A percentile compares a stretch with the other conserved stretches of the same genome.
Evolutionary conservation across 2,797 vertebrate genomes (phyloP).

Genomic region (Karalla daura): DNA sequence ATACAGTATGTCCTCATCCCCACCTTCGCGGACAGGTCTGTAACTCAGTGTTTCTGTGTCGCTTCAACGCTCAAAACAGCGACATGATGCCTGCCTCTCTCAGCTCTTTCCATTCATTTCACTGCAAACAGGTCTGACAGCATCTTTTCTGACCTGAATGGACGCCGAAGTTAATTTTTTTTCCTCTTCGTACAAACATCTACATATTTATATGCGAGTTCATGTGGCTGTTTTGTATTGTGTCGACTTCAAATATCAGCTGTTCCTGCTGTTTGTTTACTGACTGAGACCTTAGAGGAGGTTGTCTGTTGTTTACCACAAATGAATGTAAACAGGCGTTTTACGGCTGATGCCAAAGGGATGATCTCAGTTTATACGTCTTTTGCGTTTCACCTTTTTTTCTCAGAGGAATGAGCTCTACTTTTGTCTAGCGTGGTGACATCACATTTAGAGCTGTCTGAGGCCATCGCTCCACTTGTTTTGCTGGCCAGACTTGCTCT

Average conservation of each 20-base stretch:
- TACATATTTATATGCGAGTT: fast-evolving
- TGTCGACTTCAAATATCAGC: too few species aligned
- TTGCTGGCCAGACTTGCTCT: too few species aligned
- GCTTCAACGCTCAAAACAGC: background rate
- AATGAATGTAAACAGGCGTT: background rate
- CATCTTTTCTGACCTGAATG: background rate
- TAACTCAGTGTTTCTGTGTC: background rate
- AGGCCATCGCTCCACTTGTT: too few species aligned
- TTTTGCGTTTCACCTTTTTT: too few species aligned
- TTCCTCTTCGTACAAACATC: background rate
- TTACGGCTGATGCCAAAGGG: background rate
- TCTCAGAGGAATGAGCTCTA: too few species aligned
- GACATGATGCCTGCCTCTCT: slow-evolving; percentile 24
- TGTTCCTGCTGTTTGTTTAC: slow-evolving; percentile 24
- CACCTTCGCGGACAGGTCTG: slow-evolving; percentile 83
- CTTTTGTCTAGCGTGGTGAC: too few species aligned
- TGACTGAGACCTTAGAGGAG: background rate
- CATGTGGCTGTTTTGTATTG: background rate
- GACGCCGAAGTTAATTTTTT: background rate
- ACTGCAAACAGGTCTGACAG: slow-evolving; percentile 18
- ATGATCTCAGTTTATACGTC: background rate
- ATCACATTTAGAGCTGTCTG: too few species aligned
- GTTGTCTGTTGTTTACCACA: background rate
- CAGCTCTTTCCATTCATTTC: slow-evolving; percentile 55
- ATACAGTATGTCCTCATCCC: slow-evolving; percentile 85